Conservation (phyloP, 1,140 invertebrate species). For the Euwallacea similis region DNA sequence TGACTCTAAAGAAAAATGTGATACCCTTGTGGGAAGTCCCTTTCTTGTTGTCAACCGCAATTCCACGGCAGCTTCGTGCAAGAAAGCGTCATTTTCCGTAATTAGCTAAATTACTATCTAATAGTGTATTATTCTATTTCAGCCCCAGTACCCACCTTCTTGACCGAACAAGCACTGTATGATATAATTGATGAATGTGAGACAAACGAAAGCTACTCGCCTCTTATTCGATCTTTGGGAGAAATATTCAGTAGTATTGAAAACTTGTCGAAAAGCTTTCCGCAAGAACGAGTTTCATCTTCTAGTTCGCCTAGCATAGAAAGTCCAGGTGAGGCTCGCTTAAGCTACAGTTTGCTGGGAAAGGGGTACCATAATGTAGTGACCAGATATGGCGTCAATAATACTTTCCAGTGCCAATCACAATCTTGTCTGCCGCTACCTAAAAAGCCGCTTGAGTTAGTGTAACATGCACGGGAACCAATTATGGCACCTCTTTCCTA, state of each 20-base stretch:
- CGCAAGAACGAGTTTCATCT: slow-evolving; percentile 53
- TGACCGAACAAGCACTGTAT: slow-evolving; percentile 68
- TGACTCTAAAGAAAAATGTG: no score
- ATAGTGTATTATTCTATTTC: slow-evolving; percentile 9
- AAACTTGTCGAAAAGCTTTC: slow-evolving; percentile 70
- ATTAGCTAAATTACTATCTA: not conserved
- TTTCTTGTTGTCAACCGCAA: not conserved
- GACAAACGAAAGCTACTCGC: slow-evolving; percentile 63
- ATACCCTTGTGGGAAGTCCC: no score
- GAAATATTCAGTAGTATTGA: slow-evolving; percentile 74
- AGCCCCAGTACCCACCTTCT: slow-evolving; percentile 52
- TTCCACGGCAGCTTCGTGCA: not conserved
- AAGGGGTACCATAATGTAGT: no score
- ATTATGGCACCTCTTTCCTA: not conserved
- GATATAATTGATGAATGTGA: slow-evolving; percentile 69
- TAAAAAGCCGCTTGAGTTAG: not conserved
- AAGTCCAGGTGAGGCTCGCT: slow-evolving; percentile 50
- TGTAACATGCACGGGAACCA: not conserved
- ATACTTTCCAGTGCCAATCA: no score
- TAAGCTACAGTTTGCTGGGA: no score
- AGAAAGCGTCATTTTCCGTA: not conserved
- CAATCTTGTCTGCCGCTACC: no score
- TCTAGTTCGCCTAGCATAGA: slow-evolving; percentile 58
- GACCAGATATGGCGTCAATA: no score
- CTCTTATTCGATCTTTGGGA: slow-evolving; percentile 68